A percentile compares a stretch with the other conserved stretches of the same genome.
Conservation (phyloP, 2,113 vertebrate genomes). For the Chiloscyllium plagiosum region DNA sequence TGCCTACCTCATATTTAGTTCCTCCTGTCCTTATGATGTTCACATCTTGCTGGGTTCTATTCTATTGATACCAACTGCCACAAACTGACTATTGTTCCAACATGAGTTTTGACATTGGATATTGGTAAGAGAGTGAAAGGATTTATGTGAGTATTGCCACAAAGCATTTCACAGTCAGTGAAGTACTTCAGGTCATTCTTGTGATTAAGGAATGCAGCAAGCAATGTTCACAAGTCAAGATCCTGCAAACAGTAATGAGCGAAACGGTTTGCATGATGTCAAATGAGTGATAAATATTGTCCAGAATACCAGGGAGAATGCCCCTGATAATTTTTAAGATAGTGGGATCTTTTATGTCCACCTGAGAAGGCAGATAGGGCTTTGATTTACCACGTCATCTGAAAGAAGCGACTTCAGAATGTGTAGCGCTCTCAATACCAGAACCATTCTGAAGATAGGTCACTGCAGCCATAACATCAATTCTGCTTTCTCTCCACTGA, state of each 20-base stretch:
- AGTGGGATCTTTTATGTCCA: not conserved
- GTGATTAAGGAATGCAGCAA: not conserved
- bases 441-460: too few relatives aligned
- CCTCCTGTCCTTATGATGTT: not conserved
- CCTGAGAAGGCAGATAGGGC: not conserved
- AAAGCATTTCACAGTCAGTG: not conserved
- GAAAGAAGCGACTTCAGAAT: not conserved
- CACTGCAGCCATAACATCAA: too few relatives aligned
- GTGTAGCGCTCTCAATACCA: not conserved
- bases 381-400: not conserved
- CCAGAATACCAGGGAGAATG: too few relatives aligned
- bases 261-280: not conserved
- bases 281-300: not conserved
- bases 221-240: not conserved
- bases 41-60: not conserved
- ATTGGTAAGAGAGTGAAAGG: not conserved
- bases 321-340: not conserved
- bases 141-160: not conserved
- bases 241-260: not conserved
- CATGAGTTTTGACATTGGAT: not conserved
- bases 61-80: not conserved
- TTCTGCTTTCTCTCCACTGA: too few relatives aligned
- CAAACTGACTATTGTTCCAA: not conserved
- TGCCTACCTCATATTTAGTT: not conserved
- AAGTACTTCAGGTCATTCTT: not conserved